Conservation (phyloP, 2,797 vertebrate genomes). For the Ambastaia sidthimunki region DNA sequence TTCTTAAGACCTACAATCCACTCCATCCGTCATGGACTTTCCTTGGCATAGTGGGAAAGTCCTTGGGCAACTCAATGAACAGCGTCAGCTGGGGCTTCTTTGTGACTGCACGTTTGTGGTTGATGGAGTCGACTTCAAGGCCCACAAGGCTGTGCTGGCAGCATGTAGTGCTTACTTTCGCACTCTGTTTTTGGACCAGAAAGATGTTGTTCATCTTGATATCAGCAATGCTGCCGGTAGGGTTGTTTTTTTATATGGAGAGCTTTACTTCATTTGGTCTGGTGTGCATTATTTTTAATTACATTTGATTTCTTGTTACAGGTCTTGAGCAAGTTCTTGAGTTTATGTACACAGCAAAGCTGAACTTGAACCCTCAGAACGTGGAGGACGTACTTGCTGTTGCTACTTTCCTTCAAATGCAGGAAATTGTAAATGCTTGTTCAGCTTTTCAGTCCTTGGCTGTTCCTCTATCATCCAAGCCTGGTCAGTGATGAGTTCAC, state of each 20-base stretch:
- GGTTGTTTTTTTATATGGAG: not conserved
- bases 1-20: not conserved
- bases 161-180: slow-evolving; percentile 97
- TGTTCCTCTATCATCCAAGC: slow-evolving; percentile 52
- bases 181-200: slow-evolving; percentile 95
- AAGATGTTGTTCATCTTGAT: slow-evolving; percentile 96
- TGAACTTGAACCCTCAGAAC: slow-evolving; percentile 87
- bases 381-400: slow-evolving; percentile 92
- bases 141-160: slow-evolving; percentile 93
- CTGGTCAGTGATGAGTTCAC: slow-evolving; percentile 71
- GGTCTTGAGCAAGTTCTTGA: slow-evolving; percentile 94
- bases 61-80: slow-evolving; percentile 92
- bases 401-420: slow-evolving; percentile 95
- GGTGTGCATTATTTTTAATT: not conserved
- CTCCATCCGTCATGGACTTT: slow-evolving; percentile 86
- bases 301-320: slow-evolving; percentile 64
- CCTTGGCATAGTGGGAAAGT: slow-evolving; percentile 94
- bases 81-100: slow-evolving; percentile 90
- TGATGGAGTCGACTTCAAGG: slow-evolving; percentile 95
- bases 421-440: slow-evolving; percentile 91
- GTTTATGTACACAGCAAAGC: slow-evolving; percentile 97
- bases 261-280: not conserved
- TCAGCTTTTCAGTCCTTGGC: slow-evolving; percentile 87
- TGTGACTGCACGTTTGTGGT: slow-evolving; percentile 98
- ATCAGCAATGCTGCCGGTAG: slow-evolving; percentile 96